These are phyloP conservation scores for Papilio protenor DNA, from an alignment of 2,888 invertebrate genomes.

Conservation along the genomic window DNA sequence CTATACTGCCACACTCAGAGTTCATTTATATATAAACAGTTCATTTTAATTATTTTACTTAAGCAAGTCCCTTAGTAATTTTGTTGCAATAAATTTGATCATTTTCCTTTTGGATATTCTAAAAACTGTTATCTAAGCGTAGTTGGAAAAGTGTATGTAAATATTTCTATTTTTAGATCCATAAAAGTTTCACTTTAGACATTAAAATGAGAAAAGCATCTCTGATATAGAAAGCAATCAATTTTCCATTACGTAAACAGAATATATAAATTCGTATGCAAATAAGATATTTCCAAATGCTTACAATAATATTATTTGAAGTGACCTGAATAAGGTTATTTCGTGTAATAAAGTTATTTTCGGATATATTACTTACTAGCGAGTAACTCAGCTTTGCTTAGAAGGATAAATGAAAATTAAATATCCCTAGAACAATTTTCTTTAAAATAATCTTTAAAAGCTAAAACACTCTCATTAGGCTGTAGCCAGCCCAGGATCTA, in stretches of 20 bases:
- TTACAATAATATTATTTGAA: background rate
- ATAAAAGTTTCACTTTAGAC: constrained; percentile 18
- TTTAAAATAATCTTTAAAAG: background rate
- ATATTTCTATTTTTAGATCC: constrained; percentile 3
- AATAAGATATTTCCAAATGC: background rate
- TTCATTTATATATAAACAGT: too few species aligned
- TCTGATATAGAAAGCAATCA: background rate
- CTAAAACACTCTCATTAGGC: too few species aligned
- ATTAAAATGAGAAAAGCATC: constrained; percentile 15
- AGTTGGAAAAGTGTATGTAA: background rate
- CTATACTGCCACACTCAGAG: too few species aligned
- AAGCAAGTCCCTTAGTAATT: too few species aligned
- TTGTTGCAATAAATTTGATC: too few species aligned
- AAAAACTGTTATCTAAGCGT: too few species aligned
- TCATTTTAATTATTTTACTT: too few species aligned
- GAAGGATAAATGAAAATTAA: background rate
- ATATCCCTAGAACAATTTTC: background rate
- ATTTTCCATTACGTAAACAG: constrained; percentile 32
- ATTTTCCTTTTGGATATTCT: background rate
- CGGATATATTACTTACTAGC: background rate
- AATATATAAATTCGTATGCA: constrained; percentile 10
- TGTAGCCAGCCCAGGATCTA: too few species aligned
- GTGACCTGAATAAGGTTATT: background rate
- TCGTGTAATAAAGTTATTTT: background rate
- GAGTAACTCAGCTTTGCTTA: background rate